Evolutionary conservation across 2,888 invertebrate genomes (phyloP).

Genomic region (Anarsia innoxiella): DNA sequence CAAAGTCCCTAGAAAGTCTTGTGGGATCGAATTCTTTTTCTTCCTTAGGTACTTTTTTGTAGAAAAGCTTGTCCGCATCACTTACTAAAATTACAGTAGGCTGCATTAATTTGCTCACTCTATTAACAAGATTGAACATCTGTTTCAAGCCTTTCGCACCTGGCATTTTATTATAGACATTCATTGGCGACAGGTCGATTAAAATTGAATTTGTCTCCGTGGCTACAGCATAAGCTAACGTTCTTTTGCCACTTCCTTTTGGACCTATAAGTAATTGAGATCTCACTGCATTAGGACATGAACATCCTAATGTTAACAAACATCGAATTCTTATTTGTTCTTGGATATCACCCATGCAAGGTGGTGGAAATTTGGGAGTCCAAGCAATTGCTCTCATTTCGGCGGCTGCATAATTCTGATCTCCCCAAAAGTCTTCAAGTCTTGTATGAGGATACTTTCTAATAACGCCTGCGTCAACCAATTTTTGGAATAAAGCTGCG

Average conservation of each 20-base stretch:
- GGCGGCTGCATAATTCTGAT: slow-evolving; percentile 77
- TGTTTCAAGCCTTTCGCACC: slow-evolving; percentile 80
- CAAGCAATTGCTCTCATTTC: slow-evolving; percentile 59
- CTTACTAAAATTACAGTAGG: slow-evolving; percentile 84
- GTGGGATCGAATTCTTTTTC: slow-evolving; percentile 81
- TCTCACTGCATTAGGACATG: slow-evolving; percentile 54
- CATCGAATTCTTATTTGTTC: slow-evolving; percentile 77
- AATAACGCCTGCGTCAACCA: slow-evolving; percentile 82
- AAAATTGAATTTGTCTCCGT: slow-evolving; percentile 83
- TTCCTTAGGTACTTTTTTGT: slow-evolving; percentile 77
- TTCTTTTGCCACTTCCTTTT: slow-evolving; percentile 80
- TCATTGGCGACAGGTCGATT: slow-evolving; percentile 83
- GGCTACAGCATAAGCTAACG: slow-evolving; percentile 83
- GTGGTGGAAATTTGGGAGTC: slow-evolving; percentile 63
- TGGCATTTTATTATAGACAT: slow-evolving; percentile 80
- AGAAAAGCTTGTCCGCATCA: slow-evolving; percentile 80
- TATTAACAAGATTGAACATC: slow-evolving; percentile 79
- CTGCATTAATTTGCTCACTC: slow-evolving; percentile 79
- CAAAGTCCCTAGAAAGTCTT: slow-evolving; percentile 79
- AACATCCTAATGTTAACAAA: slow-evolving; percentile 72
- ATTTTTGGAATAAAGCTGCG: slow-evolving; percentile 81
- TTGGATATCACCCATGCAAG: slow-evolving; percentile 76
- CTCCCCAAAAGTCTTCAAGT: slow-evolving; percentile 81
- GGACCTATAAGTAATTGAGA: slow-evolving; percentile 83
- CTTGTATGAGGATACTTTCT: slow-evolving; percentile 74